Evolutionary conservation across 2,797 vertebrate species (phyloP), one percentile per base, ranked within the genome.

Genomic region (Clarias platycephalus): DNA sequence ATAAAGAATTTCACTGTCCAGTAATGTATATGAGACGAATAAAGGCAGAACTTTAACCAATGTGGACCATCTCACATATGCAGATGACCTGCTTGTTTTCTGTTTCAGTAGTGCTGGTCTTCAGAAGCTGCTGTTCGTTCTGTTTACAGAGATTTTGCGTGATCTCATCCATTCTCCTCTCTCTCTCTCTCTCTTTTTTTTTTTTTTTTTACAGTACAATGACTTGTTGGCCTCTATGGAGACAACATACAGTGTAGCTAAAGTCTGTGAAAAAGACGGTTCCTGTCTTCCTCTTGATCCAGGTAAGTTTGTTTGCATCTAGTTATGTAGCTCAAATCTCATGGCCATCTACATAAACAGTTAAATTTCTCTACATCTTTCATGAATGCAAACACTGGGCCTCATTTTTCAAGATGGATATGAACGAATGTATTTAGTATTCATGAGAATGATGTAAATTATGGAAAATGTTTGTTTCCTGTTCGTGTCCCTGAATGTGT

Each of bases 201-300:
- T 3, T 83, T 64, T 2, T 66, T 80, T 4, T 83, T 64, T 2
- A 63, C 90, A 99, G 98, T 98, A 97, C 89, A 98, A 97, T 92
- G 93, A 89, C 72, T 94, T 99, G 63, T 91, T 99, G 81, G 94
- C 97, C 55, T 92, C 95, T 37, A 99, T 99, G 98, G 98, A 99
- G 91, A 97, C 96, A 26, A 94, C 90, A 0, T 99, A 99, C 92
- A 99, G 98, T 0, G 86, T 97, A 74, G 97, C 97, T 82, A 91
- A 95, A 85, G 96, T 97, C 86, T 99, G 98, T 93, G 93, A 92
- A 31, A 58, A 88, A 0, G 10, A 91, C 18, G 87, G 89, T 0
- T 88, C 22, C 0, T 99, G 98, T 83, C 92, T 94, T 22, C 94
- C 95, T 0, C 91, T 99, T 81, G 98, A 99, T 76, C 98, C 98